Base-by-base conservation (phyloP, 2,888 invertebrate genomes). In the Leptopilina drosophilae region DNA sequence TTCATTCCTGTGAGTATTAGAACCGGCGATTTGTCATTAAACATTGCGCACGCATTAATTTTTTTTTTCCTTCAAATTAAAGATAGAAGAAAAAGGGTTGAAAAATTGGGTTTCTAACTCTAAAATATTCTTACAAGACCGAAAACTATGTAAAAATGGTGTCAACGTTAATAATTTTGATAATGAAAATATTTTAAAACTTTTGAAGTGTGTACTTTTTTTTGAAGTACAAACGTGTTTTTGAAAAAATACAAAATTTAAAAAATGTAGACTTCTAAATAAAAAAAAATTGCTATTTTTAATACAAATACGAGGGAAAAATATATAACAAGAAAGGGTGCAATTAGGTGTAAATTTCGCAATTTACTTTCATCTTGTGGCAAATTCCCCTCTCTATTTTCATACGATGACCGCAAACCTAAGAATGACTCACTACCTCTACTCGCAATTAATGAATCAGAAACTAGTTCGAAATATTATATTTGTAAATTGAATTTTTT, bases 21-120 rank as follows among this genome's bases (percentile, higher is more conserved):
- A 87, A 85, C 78, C 82, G 82, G 78, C 85, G 86, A 85, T 85
- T 86, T 33, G 64, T 64, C 64, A 64, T 49, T 64, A 64, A 64
- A 64, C 64, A 77, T 40, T 40, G 69, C 69, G 66, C 66, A 53
- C 73, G 15, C 78, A 65, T 40, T 40, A 40, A 40, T 65, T 65
- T 65, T n/a, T 40, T 40, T 65, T n/a, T 2, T n/a, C n/a, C 14
- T 33, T 33, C 33, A 33, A 65, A 65, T 42, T 65, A 65, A 65
- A 12, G 7, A 33, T 20, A 26, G 65, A 40, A 65, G 6, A n/a
- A 65, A 20, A 64, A 65, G 65, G 65, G 65, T 65, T 65, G 40
- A 14, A 65, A 65, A 42, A 33, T 33, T 33, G 1, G 20, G 26
- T 65, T 40, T 14, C 40, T 65, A 40, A 40, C 33, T 65, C 46